Evolutionary conservation across 1,140 invertebrate genomes (phyloP), one percentile per base, ranked within the genome.

Genomic region (Drosophila persimilis): DNA sequence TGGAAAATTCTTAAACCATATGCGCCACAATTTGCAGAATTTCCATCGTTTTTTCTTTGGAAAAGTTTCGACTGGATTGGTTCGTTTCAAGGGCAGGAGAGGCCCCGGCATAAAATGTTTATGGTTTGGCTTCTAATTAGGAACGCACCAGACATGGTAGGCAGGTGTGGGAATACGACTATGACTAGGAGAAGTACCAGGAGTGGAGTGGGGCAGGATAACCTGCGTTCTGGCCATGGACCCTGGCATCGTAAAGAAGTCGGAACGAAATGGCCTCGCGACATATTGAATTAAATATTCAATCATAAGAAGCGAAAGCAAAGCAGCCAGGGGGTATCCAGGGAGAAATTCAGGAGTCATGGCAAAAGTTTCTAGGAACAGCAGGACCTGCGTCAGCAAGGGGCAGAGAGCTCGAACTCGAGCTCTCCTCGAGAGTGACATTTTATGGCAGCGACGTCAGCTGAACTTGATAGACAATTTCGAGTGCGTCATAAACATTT

Each of bases 381-480:
- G n/a, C 15, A 43, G 17, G 39, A 44, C 63, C 58, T 46, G 39
- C 58, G 15, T 11, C 35, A 39, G 11, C 35, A 13, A 13, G 31
- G 9, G 31, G 9, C 31, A 13, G 11, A 5, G 11, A 11, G 11
- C 11, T 13, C 11, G 3, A 9, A 3, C 24, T 26, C 24, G 24
- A 26, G 24, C 4, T 26, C 24, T 26, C 24, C 24, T 26, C 24
- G 24, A 26, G 67, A 85, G 80, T 85, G 80, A 81, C 81, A 88
- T 86, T 85, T 85, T 85, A 77, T 70, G 79, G 63, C 70, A 70
- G 73, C 62, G 62, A 69, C 73, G 73, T 85, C 80, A 84, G 80
- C 80, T 84, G 84, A 86, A 88, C 77, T 86, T 86, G 83, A 86
- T 86, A 88, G 81, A 86, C 83, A 86, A 86, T 86, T 86, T 86